Evolutionary conservation across 2,888 invertebrate genomes (phyloP), one percentile per base, ranked within the genome.

Genomic region (Sesia bembeciformis): DNA sequence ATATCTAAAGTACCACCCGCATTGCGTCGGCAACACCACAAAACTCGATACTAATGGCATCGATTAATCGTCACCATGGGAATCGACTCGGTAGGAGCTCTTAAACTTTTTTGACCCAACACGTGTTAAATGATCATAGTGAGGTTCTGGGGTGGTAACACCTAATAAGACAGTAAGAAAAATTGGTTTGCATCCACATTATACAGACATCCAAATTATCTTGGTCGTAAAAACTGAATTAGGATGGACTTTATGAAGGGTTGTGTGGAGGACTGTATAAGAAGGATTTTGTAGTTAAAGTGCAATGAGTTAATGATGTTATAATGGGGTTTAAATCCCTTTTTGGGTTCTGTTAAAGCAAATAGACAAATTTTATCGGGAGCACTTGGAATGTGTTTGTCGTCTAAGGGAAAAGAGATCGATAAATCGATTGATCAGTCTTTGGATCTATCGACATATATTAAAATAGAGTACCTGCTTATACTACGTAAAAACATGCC

Each of bases 101-200:
- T 60, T 59, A 60, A 38, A 49, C 66, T 60, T 73, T 66, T 70
- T 68, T 57, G 60, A 58, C 61, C 67, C 60, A 69, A 79, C 83
- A 83, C 74, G 79, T 82, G 81, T 81, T 78, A 66, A 70, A 70
- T 60, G 67, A 62, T 61, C 64, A 39, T 82, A 80, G 81, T 78
- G 81, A 77, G 75, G 62, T 66, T 69, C 68, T 67, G 62, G 74
- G 76, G 73, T 73, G 74, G 74, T 66, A 68, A 66, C 62, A 68
- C 62, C 70, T 80, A 80, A 79, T 80, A 76, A 67, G 81, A 78
- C 76, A 75, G 67, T 4, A 60, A 67, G 76, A 81, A 66, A 74
- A 74, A 82, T 82, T 74, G 72, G 60, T 59, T 62, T 60, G 4
- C 46, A 46, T 46, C 46, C 46, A n/a, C 23, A 8, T n/a, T 23